Conservation (phyloP, 2,888 invertebrate genomes). For the Drosophila pseudotalamancana region DNA sequence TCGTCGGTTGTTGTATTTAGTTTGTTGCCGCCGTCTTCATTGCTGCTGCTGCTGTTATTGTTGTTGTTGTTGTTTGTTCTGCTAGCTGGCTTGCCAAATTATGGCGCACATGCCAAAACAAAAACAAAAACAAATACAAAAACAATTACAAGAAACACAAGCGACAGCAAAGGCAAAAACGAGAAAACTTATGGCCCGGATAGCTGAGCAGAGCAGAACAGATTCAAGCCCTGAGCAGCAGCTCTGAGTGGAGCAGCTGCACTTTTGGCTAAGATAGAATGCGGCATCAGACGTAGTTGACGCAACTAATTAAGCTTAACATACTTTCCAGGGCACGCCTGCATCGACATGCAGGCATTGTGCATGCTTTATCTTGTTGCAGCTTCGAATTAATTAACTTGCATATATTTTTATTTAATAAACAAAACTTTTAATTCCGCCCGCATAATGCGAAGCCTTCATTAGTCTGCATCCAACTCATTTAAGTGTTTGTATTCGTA, state of each 20-base stretch:
- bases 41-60: constrained; percentile 24
- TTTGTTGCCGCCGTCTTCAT: constrained; percentile 29
- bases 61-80: constrained; percentile 28
- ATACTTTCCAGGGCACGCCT: constrained; percentile 39
- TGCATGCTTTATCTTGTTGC: constrained; percentile 69
- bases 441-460: not conserved
- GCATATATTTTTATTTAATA: constrained; percentile 72
- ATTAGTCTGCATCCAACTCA: not conserved
- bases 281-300: constrained; percentile 22
- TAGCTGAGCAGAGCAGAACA: constrained; percentile 8
- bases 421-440: constrained; percentile 61
- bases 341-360: constrained; percentile 13
- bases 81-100: constrained; percentile 49
- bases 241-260: constrained; percentile 37
- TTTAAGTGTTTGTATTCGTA: not conserved
- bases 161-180: constrained; percentile 6
- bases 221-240: constrained; percentile 7
- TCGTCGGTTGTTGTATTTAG: constrained; percentile 39
- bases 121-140: constrained; percentile 12
- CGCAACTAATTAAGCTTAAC: constrained; percentile 59
- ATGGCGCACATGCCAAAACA: constrained; percentile 40
- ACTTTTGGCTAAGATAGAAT: constrained; percentile 27
- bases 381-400: constrained; percentile 77
- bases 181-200: constrained; percentile 28
- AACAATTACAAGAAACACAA: constrained; percentile 12